Evolutionary conservation across 1,140 invertebrate genomes (phyloP).

Genomic region (Mactra quadrangularis): DNA sequence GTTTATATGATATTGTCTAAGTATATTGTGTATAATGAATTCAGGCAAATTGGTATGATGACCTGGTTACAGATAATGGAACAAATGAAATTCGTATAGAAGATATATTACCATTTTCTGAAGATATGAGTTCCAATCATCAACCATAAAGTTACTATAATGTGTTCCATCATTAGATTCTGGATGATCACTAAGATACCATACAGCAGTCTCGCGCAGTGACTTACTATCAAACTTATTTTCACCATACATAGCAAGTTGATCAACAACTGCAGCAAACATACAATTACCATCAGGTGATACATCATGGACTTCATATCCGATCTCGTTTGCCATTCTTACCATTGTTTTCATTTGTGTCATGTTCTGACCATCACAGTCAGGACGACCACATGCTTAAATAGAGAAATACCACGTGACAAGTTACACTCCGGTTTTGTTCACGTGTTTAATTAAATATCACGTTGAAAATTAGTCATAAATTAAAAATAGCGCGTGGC

Average conservation of each 20-base stretch:
- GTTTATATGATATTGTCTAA: too few species aligned
- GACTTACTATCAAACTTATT: not conserved
- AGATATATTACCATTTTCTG: constrained; percentile 27
- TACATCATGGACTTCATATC: constrained; percentile 31
- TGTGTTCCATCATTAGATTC: constrained; percentile 8
- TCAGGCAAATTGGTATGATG: too few species aligned
- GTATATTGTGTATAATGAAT: too few species aligned
- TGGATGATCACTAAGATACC: constrained; percentile 10
- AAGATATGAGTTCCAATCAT: constrained; percentile 29
- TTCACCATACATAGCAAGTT: constrained; percentile 17
- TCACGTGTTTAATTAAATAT: too few species aligned
- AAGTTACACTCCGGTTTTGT: too few species aligned
- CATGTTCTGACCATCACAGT: constrained; percentile 20
- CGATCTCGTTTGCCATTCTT: not conserved
- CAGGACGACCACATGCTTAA: constrained; percentile 30
- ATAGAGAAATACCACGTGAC: not conserved
- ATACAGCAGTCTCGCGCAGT: constrained; percentile 26
- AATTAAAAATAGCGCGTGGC: too few species aligned
- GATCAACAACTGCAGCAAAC: constrained; percentile 47
- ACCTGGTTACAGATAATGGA: too few species aligned
- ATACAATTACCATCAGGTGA: constrained; percentile 48
- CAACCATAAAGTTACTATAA: constrained; percentile 14
- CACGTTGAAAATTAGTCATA: too few species aligned
- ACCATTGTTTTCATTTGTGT: constrained; percentile 16
- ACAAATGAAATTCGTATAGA: too few species aligned